These are phyloP conservation scores for Apamea sordens DNA, from an alignment of 2,888 invertebrate genomes.

Conservation along the genomic window DNA sequence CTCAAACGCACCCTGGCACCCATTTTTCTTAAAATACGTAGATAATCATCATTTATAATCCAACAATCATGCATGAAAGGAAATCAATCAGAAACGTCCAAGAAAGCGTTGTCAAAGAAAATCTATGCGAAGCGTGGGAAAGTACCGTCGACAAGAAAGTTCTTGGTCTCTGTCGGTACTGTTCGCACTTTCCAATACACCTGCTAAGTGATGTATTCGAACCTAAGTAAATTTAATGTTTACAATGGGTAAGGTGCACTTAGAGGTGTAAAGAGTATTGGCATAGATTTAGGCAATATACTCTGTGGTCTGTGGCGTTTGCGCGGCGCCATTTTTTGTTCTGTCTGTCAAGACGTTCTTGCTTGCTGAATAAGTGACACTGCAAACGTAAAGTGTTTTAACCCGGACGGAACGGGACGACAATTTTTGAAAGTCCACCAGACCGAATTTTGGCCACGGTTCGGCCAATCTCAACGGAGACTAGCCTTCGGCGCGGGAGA, in stretches of 20 bases:
- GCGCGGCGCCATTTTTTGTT: neutral
- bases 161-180: conserved; percentile 7
- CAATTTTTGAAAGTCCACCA: too few species aligned
- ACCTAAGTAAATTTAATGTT: conserved; percentile 5
- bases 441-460: too few species aligned
- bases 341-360: neutral
- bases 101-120: conserved; percentile 51
- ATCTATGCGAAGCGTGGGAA: conserved; percentile 55
- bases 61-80: conserved; percentile 24
- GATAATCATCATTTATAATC: conserved; percentile 4
- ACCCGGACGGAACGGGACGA: too few species aligned
- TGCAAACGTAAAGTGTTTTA: too few species aligned
- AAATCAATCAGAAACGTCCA: conserved; percentile 41
- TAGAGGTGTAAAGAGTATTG: neutral
- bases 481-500: too few species aligned
- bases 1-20: neutral
- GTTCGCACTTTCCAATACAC: conserved; percentile 54
- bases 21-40: neutral
- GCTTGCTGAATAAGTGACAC: neutral
- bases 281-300: neutral
- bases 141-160: conserved; percentile 52
- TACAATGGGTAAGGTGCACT: conserved; percentile 14
- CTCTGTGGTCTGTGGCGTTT: neutral
- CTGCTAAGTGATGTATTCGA: conserved; percentile 16
- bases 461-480: too few species aligned